Base-by-base conservation (phyloP, 2,113 vertebrate genomes). In the Electrona antarctica region DNA sequence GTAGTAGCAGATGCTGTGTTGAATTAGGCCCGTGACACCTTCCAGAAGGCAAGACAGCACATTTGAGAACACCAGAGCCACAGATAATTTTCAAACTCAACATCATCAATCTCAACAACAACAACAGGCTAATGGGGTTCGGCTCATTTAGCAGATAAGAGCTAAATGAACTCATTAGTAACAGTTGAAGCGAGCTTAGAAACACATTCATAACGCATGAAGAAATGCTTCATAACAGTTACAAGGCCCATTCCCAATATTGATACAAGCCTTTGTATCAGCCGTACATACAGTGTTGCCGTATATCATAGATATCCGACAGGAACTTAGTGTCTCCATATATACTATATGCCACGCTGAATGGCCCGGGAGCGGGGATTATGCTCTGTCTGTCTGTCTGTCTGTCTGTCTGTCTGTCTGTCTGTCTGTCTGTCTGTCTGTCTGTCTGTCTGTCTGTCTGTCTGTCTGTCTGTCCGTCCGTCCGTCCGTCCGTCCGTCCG, bases 91-190 rank as follows among this genome's bases (percentile, higher is more conserved):
- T 80, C 78, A 49, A 45, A 29, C 63, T 70, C 47, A 9, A 7
- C 48, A 51, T 65, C 81, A 83, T 89, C 79, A 87, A 85, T 89
- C 72, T 62, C 12, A 41, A 48, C 73, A 84, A 77, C 77, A 85
- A 77, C 77, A 85, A 85, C 81, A 62, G 81, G 79, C 81, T 80
- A 84, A 90, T 80, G 78, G 69, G 33, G 71, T 68, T 59, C 64
- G 83, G 67, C 76, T 86, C 80, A 83, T 89, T 90, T 84, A 79
- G 84, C 84, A 81, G 84, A 84, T 59, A 41, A 55, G 67, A 69
- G 77, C 81, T 83, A 84, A 85, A 85, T 84, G 73, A 88, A 74
- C 72, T 69, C 63, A 8, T 51, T 62, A 73, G 64, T 74, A 58
- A 59, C 52, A 6, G 50, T 52, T 51, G 60, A 75, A 69, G 70